Base-by-base conservation (phyloP, 2,797 vertebrate species). In the Propithecus perrieri region DNA sequence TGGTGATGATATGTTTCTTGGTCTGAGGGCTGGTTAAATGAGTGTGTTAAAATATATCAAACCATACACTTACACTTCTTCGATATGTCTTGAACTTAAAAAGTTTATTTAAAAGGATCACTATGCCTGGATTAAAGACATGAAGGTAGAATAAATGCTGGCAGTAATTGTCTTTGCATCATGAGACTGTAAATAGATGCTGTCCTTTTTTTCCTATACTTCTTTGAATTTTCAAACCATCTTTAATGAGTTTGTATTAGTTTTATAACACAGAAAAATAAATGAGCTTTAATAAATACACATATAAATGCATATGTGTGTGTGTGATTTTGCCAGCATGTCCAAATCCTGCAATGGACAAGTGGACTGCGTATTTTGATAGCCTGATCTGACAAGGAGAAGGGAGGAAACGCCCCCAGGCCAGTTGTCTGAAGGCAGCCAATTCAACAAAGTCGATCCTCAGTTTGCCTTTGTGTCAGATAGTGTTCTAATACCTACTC, bases 371-470 rank as follows among this genome's bases (percentile, higher is more conserved):
- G 4, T 3, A 14, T 43, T 72, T 43, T 17, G 3, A 7, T 10
- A 18, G 48, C 24, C 71, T 46, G 11, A 38, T n/a, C 67, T 41
- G 81, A 48, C 3, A 74, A 13, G 33, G 33, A 67, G 48, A 65
- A 17, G 41, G 28, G 57, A 46, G 74, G 53, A 46, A 33, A 18
- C 7, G 6, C 28, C 41, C 30, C 3, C 0, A 6, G 38, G 46
- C 46, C 48, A 28, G 8, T 7, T 14, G 55, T 41, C 18, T 5
- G 0, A n/a, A 48, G 8, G 26, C 15, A 46, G 63, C 38, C 7
- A 13, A 4, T 33, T 17, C 14, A 6, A 0, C 33, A 28, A 22
- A 11, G 3, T 24, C 22, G 33, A 41, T 30, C 65, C 12, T 2
- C 18, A 24, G 2, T 83, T 83, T 7, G 7, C 43, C 48, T 30